phyloP scores from a whole-genome alignment of 2,113 vertebrate genomes.

The Craseonycteris thonglongyai region DNA sequence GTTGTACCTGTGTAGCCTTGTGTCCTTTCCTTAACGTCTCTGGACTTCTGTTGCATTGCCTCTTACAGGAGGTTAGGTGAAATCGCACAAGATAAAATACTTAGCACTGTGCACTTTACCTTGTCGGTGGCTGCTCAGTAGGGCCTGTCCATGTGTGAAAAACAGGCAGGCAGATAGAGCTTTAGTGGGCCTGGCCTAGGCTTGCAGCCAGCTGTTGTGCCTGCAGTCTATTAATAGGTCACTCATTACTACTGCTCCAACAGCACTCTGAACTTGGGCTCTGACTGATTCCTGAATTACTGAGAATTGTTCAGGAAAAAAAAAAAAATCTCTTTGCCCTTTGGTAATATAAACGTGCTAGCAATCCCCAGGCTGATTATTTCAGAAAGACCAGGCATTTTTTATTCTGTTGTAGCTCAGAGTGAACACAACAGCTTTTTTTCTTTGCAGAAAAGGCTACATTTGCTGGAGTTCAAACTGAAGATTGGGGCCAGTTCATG shows the following conservation, averaged over 20 bases:
- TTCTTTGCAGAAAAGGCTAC: constrained; percentile 80
- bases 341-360: constrained; percentile 1
- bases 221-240: constrained; percentile 40
- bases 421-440: constrained; percentile 22
- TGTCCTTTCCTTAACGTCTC: background rate
- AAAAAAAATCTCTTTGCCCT: background rate
- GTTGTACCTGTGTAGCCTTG: background rate
- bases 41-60: background rate
- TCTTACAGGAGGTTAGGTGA: background rate
- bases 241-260: constrained; percentile 33
- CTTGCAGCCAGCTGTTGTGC: background rate
- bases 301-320: background rate
- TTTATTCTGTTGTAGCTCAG: background rate
- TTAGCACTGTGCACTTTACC: background rate
- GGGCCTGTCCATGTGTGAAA: background rate
- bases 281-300: constrained; percentile 41
- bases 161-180: background rate
- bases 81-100: background rate
- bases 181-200: background rate
- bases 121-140: background rate
- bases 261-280: background rate
- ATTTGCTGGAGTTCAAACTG: constrained; percentile 72
- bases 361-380: background rate
- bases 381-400: constrained; percentile 14
- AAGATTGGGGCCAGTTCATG: constrained; percentile 85